phyloP scores from a whole-genome alignment of 2,113 vertebrate genomes.

The Mesembrinibis cayennensis region DNA sequence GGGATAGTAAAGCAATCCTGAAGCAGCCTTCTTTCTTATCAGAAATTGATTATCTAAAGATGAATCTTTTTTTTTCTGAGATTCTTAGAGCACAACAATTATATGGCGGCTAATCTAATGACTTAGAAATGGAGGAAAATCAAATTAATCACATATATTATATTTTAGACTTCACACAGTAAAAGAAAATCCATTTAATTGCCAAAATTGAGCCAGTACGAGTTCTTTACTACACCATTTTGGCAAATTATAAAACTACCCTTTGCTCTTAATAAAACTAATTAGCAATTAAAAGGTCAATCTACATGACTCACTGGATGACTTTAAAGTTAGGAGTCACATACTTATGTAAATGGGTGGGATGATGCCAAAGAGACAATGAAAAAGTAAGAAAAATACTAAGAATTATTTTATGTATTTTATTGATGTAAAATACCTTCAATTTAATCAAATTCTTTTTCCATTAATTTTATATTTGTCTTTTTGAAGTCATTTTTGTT shows the following conservation, averaged over 20 bases:
- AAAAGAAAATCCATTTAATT: constrained; percentile 25
- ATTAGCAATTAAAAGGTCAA: not conserved
- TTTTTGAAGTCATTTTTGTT: not conserved
- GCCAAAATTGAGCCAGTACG: not conserved
- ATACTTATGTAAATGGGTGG: not conserved
- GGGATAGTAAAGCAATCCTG: not conserved
- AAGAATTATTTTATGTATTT: not conserved
- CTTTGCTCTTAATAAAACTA: not conserved
- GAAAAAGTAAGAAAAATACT: not conserved
- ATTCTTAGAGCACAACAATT: not conserved
- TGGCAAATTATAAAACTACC: not conserved
- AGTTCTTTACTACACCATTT: not conserved
- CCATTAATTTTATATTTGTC: not conserved
- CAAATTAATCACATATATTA: not conserved
- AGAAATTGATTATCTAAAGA: constrained; percentile 17
- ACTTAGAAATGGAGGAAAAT: not conserved
- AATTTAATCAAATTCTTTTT: not conserved
- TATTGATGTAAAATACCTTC: not conserved
- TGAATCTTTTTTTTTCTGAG: not conserved
- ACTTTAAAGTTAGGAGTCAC: not conserved
- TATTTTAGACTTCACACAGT: not conserved
- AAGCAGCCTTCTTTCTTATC: not conserved
- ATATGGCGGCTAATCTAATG: not conserved
- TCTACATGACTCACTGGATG: not conserved
- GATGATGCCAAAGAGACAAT: not conserved